Base-by-base conservation (phyloP, 2,113 vertebrate genomes). In the Cyphomyrus discorhynchus region DNA sequence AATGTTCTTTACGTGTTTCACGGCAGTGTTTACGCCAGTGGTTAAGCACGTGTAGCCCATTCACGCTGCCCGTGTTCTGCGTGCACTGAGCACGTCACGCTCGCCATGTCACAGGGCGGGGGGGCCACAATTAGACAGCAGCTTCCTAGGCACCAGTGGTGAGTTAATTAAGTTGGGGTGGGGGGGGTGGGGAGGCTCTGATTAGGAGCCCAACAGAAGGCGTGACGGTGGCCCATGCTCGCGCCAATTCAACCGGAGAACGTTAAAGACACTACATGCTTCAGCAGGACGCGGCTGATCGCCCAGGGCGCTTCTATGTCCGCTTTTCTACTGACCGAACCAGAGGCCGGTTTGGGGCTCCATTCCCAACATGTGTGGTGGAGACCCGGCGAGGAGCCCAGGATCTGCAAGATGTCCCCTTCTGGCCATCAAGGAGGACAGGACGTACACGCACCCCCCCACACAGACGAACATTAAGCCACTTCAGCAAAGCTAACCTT, bases 171-270 rank as follows among this genome's bases (percentile, higher is more conserved):
- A 24, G 50, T 15, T 45, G 66, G 74, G n/a, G 31, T 19, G 27
- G 82, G 70, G 86, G 56, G 9, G 19, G 10, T 9, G n/a, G 53
- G 50, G 50, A 1, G 52, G 21, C 89, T 58, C 19, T 42, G 66
- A 88, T 88, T 70, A 50, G 49, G 31, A n/a, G 10, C 46, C 89
- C 35, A 42, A 31, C 46, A 7, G 88, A 74, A 24, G 46, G 56
- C 39, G 88, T 88, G 90, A 89, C 62, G 58, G 58, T 42, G 56
- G 56, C 84, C 80, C 45, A 66, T 66, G 85, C 47, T n/a, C 66
- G 42, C 74, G n/a, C 86, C 86, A 87, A 91, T 58, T 91, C 91
- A 90, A 89, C 77, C 89, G 17, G 56, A 53, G 52, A 89, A 89
- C n/a, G 89, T 88, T 88, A 91, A 80, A 88, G 91, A 88, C 0